These are phyloP conservation scores for Zelostemma sp. DNA, from an alignment of 1,140 invertebrate genomes.

Conservation along the genomic window DNA sequence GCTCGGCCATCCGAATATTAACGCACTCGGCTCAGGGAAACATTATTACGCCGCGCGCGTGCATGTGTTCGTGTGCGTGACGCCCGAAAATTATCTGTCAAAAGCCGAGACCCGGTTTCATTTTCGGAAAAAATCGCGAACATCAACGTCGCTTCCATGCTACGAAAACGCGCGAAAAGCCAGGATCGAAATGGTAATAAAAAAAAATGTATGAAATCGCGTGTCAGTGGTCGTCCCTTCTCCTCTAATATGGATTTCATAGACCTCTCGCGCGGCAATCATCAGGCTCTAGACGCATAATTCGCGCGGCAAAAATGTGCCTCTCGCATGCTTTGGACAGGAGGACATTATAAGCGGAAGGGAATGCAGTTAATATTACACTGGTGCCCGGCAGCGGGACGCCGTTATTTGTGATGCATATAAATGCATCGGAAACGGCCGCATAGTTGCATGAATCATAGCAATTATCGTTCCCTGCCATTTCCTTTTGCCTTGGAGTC, in stretches of 20 bases:
- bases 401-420: slow-evolving; percentile 53
- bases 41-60: slow-evolving; percentile 30
- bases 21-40: slow-evolving; percentile 23
- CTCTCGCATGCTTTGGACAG: slow-evolving; percentile 17
- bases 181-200: no score
- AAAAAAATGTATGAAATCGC: no score
- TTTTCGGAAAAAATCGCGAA: slow-evolving; percentile 11
- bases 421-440: slow-evolving; percentile 57
- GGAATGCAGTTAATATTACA: slow-evolving; percentile 52
- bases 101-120: slow-evolving; percentile 11
- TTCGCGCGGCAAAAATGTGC: slow-evolving; percentile 11
- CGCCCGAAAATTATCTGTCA: slow-evolving; percentile 31
- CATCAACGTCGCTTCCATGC: no score
- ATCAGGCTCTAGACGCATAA: no score
- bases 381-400: slow-evolving; percentile 37
- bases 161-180: no score
- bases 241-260: no score
- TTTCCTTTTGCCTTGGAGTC: slow-evolving; percentile 29
- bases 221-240: no score
- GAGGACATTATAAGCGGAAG: slow-evolving; percentile 46
- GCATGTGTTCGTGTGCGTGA: slow-evolving; percentile 21
- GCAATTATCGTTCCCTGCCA: slow-evolving; percentile 55
- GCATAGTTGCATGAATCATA: slow-evolving; percentile 62
- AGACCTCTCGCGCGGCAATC: no score
- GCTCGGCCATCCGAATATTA: slow-evolving; percentile 39